A percentile compares a stretch with the other conserved stretches of the same genome.
These are phyloP conservation scores for Ginglymostoma cirratum DNA, from an alignment of 2,113 vertebrate genomes.

Conservation along the genomic window DNA sequence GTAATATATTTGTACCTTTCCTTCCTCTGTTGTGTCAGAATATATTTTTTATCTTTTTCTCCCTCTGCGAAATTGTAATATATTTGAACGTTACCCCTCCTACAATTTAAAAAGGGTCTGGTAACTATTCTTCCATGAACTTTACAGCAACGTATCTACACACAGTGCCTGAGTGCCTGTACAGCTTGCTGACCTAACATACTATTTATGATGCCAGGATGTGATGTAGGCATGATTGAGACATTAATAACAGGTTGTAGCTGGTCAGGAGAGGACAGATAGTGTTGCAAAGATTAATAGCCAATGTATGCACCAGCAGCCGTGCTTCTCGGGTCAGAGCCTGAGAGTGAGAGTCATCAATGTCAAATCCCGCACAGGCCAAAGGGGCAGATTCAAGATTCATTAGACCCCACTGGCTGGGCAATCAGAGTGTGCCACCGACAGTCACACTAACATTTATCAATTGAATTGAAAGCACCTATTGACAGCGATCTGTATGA, in stretches of 20 bases:
- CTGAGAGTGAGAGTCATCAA: conserved; percentile 18
- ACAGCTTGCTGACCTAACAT: background rate
- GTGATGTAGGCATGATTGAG: conserved; percentile 13
- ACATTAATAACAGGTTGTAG: conserved; percentile 34
- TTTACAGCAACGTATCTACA: background rate
- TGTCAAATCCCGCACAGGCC: background rate
- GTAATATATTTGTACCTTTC: background rate
- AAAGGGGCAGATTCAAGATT: conserved; percentile 19
- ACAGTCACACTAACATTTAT: conserved; percentile 31
- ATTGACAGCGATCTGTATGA: conserved; percentile 30
- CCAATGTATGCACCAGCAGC: conserved; percentile 13
- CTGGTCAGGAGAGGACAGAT: conserved; percentile 36
- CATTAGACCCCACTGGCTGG: conserved; percentile 32
- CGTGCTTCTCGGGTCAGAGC: conserved; percentile 30
- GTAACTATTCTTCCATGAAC: conserved; percentile 11
- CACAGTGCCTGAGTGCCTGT: background rate
- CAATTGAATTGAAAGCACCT: conserved; percentile 37
- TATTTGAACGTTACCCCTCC: background rate
- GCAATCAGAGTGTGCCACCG: conserved; percentile 28
- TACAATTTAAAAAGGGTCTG: background rate
- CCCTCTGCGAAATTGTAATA: background rate
- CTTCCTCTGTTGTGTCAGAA: background rate
- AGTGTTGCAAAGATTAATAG: conserved; percentile 34
- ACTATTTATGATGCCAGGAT: conserved; percentile 9
- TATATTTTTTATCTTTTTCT: background rate